Base-by-base conservation (phyloP, 2,797 vertebrate species). In the Distichodus sexfasciatus region DNA sequence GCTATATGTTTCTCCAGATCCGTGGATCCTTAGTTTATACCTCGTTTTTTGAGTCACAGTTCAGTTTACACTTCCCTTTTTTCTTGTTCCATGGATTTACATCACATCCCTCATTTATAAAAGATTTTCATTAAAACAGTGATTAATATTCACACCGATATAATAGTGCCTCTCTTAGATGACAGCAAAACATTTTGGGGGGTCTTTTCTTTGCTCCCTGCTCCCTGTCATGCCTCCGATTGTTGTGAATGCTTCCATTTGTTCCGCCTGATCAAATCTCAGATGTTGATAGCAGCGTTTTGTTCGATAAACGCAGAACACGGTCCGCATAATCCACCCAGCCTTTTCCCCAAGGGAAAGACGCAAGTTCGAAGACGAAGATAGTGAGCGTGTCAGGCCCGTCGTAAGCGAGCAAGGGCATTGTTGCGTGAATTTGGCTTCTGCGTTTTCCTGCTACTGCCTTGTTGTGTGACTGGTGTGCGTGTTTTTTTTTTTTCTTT, bases 191-290 rank as follows among this genome's bases (percentile, higher is more conserved):
- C n/a, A n/a, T n/a, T n/a, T n/a, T n/a, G n/a, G n/a, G n/a, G n/a
- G n/a, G n/a, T n/a, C n/a, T n/a, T n/a, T n/a, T n/a, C n/a, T n/a
- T n/a, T n/a, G n/a, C n/a, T n/a, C n/a, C n/a, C n/a, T 26, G 51
- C 33, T 44, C 31, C 51, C 24, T 19, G 10, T 35, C n/a, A 12
- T 58, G 17, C 33, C 44, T 6, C 31, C 17, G 38, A 60, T 36
- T 4, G 33, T 58, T 58, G 44, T 53, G 40, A 64, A 63, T 46
- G 21, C 50, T 36, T 57, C 43, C 69, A 71, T 71, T 71, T 71
- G 64, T 71, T 60, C 63, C 29, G 29, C 41, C 47, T 63, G 59
- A 64, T 57, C 43, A 64, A 64, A 64, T 55, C 41, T 11, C 19
- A 38, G 33, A 47, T 6, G 40, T 50, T 26, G 54, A 38, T 44